Conservation (phyloP, 2,113 vertebrate species). For the Ursus arctos region DNA sequence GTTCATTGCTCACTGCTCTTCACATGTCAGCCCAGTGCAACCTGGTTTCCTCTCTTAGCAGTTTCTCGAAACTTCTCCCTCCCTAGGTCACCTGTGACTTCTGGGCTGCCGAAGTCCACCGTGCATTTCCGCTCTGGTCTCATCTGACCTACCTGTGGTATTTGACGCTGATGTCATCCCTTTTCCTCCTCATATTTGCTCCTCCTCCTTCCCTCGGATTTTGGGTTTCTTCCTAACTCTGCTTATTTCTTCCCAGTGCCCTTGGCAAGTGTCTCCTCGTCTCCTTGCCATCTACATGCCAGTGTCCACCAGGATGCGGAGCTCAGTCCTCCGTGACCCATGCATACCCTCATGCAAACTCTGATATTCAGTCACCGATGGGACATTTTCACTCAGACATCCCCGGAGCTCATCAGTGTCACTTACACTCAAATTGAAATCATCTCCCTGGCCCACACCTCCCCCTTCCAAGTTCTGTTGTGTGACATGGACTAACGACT, state of each 20-base stretch:
- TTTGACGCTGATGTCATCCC: not conserved
- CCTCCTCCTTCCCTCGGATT: not conserved
- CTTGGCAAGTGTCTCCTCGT: not conserved
- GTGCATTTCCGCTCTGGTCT: not conserved
- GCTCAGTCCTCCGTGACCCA: not conserved
- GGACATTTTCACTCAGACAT: not conserved
- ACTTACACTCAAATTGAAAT: not conserved
- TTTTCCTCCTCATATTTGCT: not conserved
- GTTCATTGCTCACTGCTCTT: not conserved
- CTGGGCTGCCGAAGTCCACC: fast-evolving
- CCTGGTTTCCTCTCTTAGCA: not conserved
- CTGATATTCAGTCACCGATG: not conserved
- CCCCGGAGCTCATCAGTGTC: too few species aligned
- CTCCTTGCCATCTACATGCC: not conserved
- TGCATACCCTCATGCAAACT: not conserved
- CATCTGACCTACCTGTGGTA: not conserved
- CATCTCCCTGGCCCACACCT: too few species aligned
- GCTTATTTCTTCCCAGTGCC: not conserved
- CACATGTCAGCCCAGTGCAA: not conserved
- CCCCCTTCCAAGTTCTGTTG: not conserved
- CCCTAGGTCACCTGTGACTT: not conserved
- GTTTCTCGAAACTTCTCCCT: not conserved
- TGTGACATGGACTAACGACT: not conserved
- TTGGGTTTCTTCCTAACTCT: not conserved
- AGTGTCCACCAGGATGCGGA: not conserved